Conservation (phyloP, 2,888 invertebrate genomes). For the Uloborus plumipes region DNA sequence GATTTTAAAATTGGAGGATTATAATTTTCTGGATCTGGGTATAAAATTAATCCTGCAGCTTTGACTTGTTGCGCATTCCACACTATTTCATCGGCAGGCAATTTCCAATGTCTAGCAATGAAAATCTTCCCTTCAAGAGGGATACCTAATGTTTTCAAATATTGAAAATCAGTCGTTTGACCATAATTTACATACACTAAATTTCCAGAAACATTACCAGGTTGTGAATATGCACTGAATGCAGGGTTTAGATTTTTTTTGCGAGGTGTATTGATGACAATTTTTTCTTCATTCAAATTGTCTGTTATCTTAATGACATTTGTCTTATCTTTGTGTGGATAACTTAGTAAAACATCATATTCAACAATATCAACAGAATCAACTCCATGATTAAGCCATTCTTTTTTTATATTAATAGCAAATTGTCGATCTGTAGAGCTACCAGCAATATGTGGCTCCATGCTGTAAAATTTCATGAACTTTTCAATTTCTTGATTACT, state of each 20-base stretch:
- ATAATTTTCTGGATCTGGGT: slow-evolving; percentile 71
- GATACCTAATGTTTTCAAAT: slow-evolving; percentile 69
- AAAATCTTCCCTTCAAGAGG: slow-evolving; percentile 72
- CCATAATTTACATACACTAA: slow-evolving; percentile 73
- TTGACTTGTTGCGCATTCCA: slow-evolving; percentile 69
- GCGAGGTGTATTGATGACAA: slow-evolving; percentile 44
- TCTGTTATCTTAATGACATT: slow-evolving; percentile 66
- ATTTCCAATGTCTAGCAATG: slow-evolving; percentile 71
- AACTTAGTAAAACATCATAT: slow-evolving; percentile 66
- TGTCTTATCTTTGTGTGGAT: slow-evolving; percentile 64
- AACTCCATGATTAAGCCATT: slow-evolving; percentile 65
- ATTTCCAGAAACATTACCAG: slow-evolving; percentile 67
- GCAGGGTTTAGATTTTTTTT: slow-evolving; percentile 66
- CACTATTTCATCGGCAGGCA: slow-evolving; percentile 67
- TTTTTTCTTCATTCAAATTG: slow-evolving; percentile 29
- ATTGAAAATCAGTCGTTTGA: slow-evolving; percentile 71
- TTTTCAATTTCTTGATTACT: slow-evolving; percentile 57
- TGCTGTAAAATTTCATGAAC: slow-evolving; percentile 62
- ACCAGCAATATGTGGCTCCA: slow-evolving; percentile 65
- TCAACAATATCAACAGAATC: slow-evolving; percentile 65
- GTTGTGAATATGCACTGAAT: slow-evolving; percentile 68
- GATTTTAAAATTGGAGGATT: slow-evolving; percentile 65
- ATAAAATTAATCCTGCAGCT: slow-evolving; percentile 71
- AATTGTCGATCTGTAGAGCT: slow-evolving; percentile 64
- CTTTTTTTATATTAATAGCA: slow-evolving; percentile 60